phyloP scores from a whole-genome alignment of 2,888 invertebrate genomes.

The Drosophila kanekoi region DNA sequence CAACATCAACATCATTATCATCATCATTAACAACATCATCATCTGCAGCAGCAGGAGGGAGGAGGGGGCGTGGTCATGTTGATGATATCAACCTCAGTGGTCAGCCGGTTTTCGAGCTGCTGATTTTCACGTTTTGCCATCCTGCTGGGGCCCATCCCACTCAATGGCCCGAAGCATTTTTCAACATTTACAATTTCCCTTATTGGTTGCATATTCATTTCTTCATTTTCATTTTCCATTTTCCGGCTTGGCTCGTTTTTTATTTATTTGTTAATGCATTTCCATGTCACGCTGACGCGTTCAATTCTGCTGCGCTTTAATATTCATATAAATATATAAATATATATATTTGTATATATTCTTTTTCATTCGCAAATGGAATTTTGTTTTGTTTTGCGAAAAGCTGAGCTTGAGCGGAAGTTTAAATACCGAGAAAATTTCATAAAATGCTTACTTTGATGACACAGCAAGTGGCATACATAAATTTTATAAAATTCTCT shows the following conservation, averaged over 20 bases:
- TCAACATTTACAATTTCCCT: conserved; percentile 69
- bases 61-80: background rate
- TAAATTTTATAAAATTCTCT: background rate
- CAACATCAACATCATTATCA: conserved; percentile 29
- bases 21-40: conserved; percentile 41
- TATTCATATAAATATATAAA: conserved; percentile 1
- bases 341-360: background rate
- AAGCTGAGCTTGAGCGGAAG: background rate
- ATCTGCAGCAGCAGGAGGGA: conserved; percentile 1
- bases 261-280: conserved; percentile 26
- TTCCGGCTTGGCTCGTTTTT: conserved; percentile 32
- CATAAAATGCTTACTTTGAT: background rate
- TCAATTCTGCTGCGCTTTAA: conserved; percentile 39
- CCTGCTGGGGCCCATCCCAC: background rate
- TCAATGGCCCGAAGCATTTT: conserved; percentile 39
- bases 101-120: conserved; percentile 5
- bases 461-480: background rate
- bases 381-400: conserved; percentile 3
- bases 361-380: background rate
- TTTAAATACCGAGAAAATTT: background rate
- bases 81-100: conserved; percentile 27
- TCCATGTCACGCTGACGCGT: conserved; percentile 46
- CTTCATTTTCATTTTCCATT: conserved; percentile 33
- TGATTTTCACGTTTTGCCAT: conserved; percentile 1
- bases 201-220: conserved; percentile 68